Conservation (phyloP, 1,140 invertebrate species). For the Maconellicoccus hirsutus region DNA sequence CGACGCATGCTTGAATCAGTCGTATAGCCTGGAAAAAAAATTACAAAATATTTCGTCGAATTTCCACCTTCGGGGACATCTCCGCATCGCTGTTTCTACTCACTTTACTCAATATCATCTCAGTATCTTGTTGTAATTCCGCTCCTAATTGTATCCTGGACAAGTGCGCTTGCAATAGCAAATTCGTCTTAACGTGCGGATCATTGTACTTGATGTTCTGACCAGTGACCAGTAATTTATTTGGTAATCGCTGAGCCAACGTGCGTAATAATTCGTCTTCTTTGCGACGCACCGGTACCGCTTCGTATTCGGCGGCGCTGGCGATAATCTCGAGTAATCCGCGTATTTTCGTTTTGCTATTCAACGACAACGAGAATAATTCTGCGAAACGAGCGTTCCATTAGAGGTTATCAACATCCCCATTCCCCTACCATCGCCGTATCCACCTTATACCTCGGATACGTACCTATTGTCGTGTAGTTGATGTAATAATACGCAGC, state of each 20-base stretch:
- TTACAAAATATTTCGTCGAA: not conserved
- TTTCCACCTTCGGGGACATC: not conserved
- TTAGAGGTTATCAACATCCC: not conserved
- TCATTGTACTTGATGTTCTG: slow-evolving; percentile 73
- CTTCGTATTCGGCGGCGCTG: slow-evolving; percentile 92
- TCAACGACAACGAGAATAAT: slow-evolving; percentile 91
- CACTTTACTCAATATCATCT: slow-evolving; percentile 72
- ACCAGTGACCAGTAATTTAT: slow-evolving; percentile 52
- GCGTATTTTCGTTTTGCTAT: slow-evolving; percentile 93
- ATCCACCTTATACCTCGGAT: no score
- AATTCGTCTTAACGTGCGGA: slow-evolving; percentile 94
- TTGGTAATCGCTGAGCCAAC: slow-evolving; percentile 62
- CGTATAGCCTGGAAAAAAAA: slow-evolving; percentile 47
- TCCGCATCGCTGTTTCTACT: not conserved
- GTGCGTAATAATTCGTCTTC: slow-evolving; percentile 84
- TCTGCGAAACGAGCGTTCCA: slow-evolving; percentile 46
- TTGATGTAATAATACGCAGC: slow-evolving; percentile 99
- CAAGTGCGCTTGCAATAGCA: slow-evolving; percentile 90
- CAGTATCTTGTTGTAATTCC: slow-evolving; percentile 94
- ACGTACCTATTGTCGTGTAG: slow-evolving; percentile 90
- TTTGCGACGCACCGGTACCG: slow-evolving; percentile 84
- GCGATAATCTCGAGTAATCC: slow-evolving; percentile 96
- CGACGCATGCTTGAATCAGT: slow-evolving; percentile 96
- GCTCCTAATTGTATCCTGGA: slow-evolving; percentile 86
- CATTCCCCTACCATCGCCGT: no score